These are phyloP conservation scores for Tympanoctomys barrerae DNA, from an alignment of 2,797 vertebrate species.

Conservation along the genomic window DNA sequence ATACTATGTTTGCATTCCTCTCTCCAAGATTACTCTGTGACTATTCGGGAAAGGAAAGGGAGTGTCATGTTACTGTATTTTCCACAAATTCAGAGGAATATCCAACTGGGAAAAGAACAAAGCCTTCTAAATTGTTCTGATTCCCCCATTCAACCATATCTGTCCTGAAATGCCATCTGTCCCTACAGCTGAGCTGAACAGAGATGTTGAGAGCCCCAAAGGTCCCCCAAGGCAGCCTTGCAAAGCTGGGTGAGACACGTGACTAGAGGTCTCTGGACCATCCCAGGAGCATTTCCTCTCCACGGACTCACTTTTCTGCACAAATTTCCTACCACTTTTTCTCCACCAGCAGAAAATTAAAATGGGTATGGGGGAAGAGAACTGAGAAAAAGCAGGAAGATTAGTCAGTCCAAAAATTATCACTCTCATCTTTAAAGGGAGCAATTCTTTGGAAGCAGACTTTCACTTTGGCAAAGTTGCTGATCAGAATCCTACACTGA, in stretches of 20 bases:
- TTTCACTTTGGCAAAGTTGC: neutral
- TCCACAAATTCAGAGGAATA: conserved; percentile 61
- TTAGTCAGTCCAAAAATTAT: neutral
- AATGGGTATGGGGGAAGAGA: neutral
- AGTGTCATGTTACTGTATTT: conserved; percentile 1
- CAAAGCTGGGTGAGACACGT: neutral
- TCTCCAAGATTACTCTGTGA: neutral
- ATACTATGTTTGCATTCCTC: conserved; percentile 25
- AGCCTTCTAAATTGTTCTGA: conserved; percentile 1
- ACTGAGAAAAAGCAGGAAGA: neutral
- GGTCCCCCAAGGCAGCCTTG: neutral
- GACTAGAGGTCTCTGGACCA: neutral
- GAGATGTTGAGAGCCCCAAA: neutral
- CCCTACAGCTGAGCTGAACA: neutral
- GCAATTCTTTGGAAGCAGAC: neutral
- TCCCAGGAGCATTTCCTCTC: neutral
- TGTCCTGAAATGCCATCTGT: neutral
- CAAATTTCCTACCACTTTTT: conserved; percentile 50
- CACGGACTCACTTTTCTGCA: neutral
- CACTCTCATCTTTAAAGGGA: conserved; percentile 48
- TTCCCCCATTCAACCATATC: neutral
- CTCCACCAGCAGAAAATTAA: neutral
- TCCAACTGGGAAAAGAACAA: neutral
- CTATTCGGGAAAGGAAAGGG: conserved; percentile 17
- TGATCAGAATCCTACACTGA: conserved; percentile 7